These are phyloP conservation scores for Buphagus erythrorhynchus DNA, from an alignment of 2,797 vertebrate genomes.

Conservation along the genomic window DNA sequence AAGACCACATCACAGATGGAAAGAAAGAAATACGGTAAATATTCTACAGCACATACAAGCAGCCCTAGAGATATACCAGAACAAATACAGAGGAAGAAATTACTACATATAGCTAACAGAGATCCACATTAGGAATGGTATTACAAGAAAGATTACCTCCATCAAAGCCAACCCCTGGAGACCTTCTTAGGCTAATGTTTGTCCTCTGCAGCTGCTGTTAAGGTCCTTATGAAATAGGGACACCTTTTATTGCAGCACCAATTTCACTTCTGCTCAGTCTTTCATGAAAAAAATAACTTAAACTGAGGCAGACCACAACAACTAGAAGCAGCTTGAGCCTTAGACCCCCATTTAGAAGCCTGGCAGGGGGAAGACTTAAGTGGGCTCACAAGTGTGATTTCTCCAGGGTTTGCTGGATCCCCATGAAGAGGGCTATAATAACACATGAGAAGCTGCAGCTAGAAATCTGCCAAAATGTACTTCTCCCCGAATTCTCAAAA, in stretches of 20 bases:
- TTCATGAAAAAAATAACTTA: not conserved
- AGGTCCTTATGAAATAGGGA: not conserved
- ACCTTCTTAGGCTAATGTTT: constrained; percentile 23
- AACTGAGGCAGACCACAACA: not conserved
- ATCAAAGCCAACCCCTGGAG: constrained; percentile 25
- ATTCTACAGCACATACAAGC: not conserved
- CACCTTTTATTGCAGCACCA: not conserved
- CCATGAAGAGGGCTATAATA: not conserved
- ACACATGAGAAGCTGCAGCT: not conserved
- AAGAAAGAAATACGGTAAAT: not conserved
- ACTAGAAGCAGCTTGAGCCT: not conserved
- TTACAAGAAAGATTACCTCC: constrained; percentile 42
- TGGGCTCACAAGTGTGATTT: not conserved
- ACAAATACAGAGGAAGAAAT: constrained; percentile 44
- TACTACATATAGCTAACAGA: constrained; percentile 39
- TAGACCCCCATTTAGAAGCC: not conserved
- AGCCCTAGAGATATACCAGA: constrained; percentile 30
- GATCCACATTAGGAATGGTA: constrained; percentile 28
- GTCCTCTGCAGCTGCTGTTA: constrained; percentile 32
- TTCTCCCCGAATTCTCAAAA: not conserved
- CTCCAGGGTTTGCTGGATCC: not conserved
- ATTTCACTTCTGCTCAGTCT: not conserved
- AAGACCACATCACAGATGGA: not conserved
- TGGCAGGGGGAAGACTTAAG: not conserved
- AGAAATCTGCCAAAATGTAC: not conserved